These are phyloP conservation scores for Calidris pugnax DNA, from an alignment of 2,113 vertebrate species.

Conservation along the genomic window DNA sequence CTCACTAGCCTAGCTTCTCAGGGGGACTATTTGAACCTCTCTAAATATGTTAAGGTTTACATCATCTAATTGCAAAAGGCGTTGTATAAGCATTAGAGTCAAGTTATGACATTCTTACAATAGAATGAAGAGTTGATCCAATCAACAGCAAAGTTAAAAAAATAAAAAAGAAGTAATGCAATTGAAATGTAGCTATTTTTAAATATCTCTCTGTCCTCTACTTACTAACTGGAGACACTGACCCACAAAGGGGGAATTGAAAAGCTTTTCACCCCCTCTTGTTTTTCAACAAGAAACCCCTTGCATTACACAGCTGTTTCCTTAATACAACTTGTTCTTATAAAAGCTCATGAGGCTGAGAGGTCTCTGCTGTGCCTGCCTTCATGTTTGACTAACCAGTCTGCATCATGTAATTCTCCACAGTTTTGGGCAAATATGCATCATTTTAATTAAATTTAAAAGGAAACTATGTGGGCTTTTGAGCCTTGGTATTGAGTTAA, in stretches of 20 bases:
- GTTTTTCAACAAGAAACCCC: constrained; percentile 45
- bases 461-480: constrained; percentile 20
- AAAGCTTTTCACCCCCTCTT: constrained; percentile 44
- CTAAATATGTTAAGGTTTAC: constrained; percentile 32
- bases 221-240: neutral
- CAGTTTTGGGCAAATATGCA: constrained; percentile 16
- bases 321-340: constrained; percentile 44
- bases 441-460: constrained; percentile 34
- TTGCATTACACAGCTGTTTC: constrained; percentile 43
- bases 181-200: constrained; percentile 28
- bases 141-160: constrained; percentile 3
- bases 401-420: constrained; percentile 35
- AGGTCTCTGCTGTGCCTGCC: constrained; percentile 15
- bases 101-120: constrained; percentile 34
- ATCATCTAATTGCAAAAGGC: constrained; percentile 64
- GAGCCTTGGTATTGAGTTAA: neutral
- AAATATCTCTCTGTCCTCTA: neutral
- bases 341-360: constrained; percentile 51
- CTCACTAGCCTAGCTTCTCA: constrained; percentile 6
- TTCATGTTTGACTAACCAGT: constrained; percentile 36
- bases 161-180: neutral
- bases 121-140: constrained; percentile 23
- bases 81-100: constrained; percentile 52
- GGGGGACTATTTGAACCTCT: constrained; percentile 24
- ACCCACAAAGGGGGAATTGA: neutral